These are phyloP conservation scores for Subanguina moxae DNA, from an alignment of 1,140 invertebrate genomes.

Conservation along the genomic window DNA sequence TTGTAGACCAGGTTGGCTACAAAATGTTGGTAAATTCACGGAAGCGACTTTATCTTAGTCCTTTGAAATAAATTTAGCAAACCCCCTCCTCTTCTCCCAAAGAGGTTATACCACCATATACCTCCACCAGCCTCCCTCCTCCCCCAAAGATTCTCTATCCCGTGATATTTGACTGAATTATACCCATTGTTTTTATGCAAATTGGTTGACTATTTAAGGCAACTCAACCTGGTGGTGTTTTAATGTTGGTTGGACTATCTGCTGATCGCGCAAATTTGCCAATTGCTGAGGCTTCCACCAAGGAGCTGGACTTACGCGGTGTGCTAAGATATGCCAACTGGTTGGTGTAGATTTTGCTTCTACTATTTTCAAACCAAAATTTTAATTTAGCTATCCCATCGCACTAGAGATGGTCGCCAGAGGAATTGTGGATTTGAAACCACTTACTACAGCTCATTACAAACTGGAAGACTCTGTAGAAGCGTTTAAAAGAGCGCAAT, in stretches of 20 bases:
- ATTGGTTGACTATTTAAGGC: neutral
- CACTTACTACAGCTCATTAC: neutral
- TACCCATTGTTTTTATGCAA: too few relatives aligned
- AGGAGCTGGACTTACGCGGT: neutral
- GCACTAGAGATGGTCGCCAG: neutral
- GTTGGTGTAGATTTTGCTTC: neutral
- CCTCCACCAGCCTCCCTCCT: too few relatives aligned
- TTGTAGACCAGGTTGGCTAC: too few relatives aligned
- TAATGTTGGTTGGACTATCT: neutral
- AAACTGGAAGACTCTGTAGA: neutral
- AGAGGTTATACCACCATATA: too few relatives aligned
- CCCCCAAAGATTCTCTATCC: too few relatives aligned
- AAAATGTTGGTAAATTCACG: too few relatives aligned
- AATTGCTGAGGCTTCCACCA: neutral
- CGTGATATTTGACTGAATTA: too few relatives aligned
- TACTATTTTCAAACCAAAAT: neutral
- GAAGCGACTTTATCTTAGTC: too few relatives aligned
- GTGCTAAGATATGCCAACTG: neutral
- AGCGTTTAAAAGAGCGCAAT: neutral
- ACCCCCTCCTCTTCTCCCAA: too few relatives aligned
- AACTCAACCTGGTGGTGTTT: neutral
- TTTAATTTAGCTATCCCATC: neutral
- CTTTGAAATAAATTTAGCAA: too few relatives aligned
- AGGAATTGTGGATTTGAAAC: neutral
- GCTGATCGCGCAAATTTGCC: neutral